Evolutionary conservation across 2,113 vertebrate species (phyloP).

Genomic region (Lepisosteus osseus): DNA sequence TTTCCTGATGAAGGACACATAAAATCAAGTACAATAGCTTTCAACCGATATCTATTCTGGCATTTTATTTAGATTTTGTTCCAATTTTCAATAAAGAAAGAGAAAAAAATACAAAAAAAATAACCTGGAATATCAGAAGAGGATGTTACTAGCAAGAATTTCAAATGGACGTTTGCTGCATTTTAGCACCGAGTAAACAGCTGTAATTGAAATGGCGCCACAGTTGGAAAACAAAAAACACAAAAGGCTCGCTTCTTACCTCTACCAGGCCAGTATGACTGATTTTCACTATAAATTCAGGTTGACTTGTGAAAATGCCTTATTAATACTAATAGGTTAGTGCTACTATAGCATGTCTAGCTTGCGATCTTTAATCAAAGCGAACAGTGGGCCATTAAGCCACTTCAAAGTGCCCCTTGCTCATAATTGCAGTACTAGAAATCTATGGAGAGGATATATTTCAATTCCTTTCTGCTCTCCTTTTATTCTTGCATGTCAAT

Average conservation of each 20-base stretch:
- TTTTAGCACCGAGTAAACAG: too few relatives aligned
- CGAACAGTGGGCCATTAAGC: slow-evolving; percentile 43
- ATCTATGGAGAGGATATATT: slow-evolving; percentile 40
- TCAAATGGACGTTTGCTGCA: too few relatives aligned
- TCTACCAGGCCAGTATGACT: slow-evolving; percentile 42
- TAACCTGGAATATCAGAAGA: too few relatives aligned
- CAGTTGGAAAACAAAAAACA: too few relatives aligned
- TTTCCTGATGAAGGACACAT: too few relatives aligned
- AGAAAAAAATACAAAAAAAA: too few relatives aligned
- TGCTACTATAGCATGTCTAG: slow-evolving; percentile 40
- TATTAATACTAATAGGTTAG: slow-evolving; percentile 64
- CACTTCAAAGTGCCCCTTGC: slow-evolving; percentile 57
- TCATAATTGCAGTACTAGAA: slow-evolving; percentile 46
- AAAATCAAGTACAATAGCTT: too few relatives aligned
- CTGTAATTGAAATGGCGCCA: too few relatives aligned
- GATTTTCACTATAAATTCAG: slow-evolving; percentile 38
- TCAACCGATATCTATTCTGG: too few relatives aligned
- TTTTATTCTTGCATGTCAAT: slow-evolving; percentile 24
- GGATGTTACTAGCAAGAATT: too few relatives aligned
- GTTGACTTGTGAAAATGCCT: slow-evolving; percentile 55
- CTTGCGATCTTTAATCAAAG: slow-evolving; percentile 65
- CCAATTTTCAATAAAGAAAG: too few relatives aligned
- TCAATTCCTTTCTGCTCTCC: slow-evolving; percentile 33
- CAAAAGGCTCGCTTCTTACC: slow-evolving; percentile 17
- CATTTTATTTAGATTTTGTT: too few relatives aligned